Percentiles rank a stretch among this genome's conserved stretches.
These are phyloP conservation scores for Stenoptilia bipunctidactyla DNA, from an alignment of 2,888 invertebrate species.

Conservation along the genomic window DNA sequence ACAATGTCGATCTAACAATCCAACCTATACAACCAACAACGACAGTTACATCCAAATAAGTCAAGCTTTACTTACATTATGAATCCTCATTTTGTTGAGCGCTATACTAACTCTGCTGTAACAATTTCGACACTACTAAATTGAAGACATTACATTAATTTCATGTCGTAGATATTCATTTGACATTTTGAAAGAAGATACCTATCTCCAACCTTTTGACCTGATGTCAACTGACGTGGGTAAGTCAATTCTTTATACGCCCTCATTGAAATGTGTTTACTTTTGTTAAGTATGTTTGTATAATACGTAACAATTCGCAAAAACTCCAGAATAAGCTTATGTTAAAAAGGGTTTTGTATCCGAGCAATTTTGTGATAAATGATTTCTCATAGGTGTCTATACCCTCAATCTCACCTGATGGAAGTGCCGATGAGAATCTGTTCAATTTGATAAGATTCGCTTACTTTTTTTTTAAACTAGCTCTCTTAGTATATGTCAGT, in stretches of 20 bases:
- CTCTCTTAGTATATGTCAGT: no score
- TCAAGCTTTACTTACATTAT: no score
- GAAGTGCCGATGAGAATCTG: no score
- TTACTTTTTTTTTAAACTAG: no score
- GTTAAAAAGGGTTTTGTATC: no score
- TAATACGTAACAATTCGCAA: no score
- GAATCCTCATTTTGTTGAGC: no score
- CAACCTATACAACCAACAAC: not conserved
- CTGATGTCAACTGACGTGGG: constrained; percentile 10
- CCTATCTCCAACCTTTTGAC: constrained; percentile 38
- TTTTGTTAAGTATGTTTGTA: not conserved
- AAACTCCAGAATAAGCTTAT: no score
- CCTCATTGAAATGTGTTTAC: not conserved
- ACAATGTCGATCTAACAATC: not conserved
- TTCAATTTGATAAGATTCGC: no score
- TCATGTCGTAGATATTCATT: constrained; percentile 24
- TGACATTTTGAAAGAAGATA: constrained; percentile 40
- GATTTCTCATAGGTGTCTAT: no score
- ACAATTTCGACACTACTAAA: constrained; percentile 28
- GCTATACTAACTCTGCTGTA: constrained; percentile 17
- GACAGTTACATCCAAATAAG: not conserved
- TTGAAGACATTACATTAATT: constrained; percentile 31
- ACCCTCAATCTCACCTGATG: no score
- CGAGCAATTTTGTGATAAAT: no score
- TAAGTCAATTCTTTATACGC: constrained; percentile 3